Evolutionary conservation across 2,113 vertebrate species (phyloP).

Genomic region (Osmerus eperlanus): DNA sequence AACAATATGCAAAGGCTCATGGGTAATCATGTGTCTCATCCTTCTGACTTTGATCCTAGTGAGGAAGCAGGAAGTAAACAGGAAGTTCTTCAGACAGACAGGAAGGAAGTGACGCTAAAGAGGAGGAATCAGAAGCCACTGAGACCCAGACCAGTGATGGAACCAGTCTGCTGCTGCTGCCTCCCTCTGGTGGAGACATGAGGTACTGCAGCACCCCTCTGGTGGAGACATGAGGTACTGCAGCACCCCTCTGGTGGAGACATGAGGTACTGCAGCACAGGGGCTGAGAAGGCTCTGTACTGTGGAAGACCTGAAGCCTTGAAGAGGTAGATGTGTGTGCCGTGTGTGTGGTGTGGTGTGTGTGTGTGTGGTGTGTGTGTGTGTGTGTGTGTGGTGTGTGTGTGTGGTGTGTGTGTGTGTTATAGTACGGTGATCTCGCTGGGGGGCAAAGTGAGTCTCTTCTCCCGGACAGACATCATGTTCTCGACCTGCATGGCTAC

Average conservation of each 20-base stretch:
- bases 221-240: neutral
- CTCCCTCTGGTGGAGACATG: neutral
- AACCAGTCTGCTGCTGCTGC: too few species aligned
- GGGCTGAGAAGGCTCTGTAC: too few species aligned
- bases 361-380: conserved; percentile 37
- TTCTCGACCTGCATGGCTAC: conserved; percentile 89
- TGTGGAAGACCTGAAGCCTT: conserved; percentile 22
- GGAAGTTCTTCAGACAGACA: too few species aligned
- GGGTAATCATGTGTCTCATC: too few species aligned
- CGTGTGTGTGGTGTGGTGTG: neutral
- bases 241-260: neutral
- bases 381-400: neutral
- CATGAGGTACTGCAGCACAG: neutral
- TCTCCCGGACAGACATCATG: conserved; percentile 83
- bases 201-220: neutral
- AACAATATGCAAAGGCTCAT: too few species aligned
- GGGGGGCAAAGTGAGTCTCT: conserved; percentile 86
- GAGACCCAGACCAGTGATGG: too few species aligned
- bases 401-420: conserved; percentile 17
- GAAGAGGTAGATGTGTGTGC: conserved; percentile 38
- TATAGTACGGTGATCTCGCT: conserved; percentile 95
- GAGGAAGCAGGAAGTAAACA: too few species aligned
- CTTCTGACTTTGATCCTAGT: too few species aligned
- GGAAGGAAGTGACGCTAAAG: too few species aligned
- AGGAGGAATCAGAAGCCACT: too few species aligned